Conservation (phyloP, 2,888 invertebrate species). For the Smittia sp. region DNA sequence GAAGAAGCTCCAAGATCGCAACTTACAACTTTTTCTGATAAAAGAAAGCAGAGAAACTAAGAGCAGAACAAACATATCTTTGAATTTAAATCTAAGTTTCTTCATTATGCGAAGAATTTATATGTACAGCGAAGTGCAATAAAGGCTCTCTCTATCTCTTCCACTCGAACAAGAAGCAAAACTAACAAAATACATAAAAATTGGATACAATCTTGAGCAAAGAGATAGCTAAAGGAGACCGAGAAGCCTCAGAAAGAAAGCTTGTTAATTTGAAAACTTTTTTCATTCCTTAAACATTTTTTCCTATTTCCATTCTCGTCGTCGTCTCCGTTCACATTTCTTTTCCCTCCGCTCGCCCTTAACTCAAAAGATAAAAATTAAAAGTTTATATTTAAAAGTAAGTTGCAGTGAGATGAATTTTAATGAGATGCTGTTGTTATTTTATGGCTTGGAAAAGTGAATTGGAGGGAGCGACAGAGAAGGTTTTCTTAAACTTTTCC, state of each 20-base stretch:
- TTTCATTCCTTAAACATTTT: constrained; percentile 38
- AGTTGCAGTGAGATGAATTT: constrained; percentile 41
- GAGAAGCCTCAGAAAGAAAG: constrained; percentile 4
- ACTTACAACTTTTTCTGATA: not conserved
- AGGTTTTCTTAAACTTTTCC: constrained; percentile 5
- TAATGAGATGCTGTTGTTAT: constrained; percentile 42
- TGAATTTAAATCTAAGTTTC: constrained; percentile 40
- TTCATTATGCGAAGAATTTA: constrained; percentile 23
- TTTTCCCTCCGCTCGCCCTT: not conserved
- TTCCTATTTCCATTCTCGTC: not conserved
- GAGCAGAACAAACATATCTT: constrained; percentile 25
- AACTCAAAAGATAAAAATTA: constrained; percentile 35
- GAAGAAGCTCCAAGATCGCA: not conserved
- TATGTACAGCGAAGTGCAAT: not conserved
- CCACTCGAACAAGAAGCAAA: constrained; percentile 27
- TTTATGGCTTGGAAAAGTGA: constrained; percentile 28
- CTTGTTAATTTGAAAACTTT: constrained; percentile 41
- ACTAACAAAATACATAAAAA: constrained; percentile 18
- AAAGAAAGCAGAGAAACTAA: not conserved
- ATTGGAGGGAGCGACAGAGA: not conserved
- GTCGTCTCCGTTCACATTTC: not conserved
- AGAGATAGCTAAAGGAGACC: not conserved
- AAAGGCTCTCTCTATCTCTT: constrained; percentile 1
- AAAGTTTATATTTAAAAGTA: constrained; percentile 41
- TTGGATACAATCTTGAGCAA: constrained; percentile 1